A percentile compares a stretch with the other conserved stretches of the same genome.
Conservation (phyloP, 1,140 invertebrate genomes). For the Cydia fagiglandana region DNA sequence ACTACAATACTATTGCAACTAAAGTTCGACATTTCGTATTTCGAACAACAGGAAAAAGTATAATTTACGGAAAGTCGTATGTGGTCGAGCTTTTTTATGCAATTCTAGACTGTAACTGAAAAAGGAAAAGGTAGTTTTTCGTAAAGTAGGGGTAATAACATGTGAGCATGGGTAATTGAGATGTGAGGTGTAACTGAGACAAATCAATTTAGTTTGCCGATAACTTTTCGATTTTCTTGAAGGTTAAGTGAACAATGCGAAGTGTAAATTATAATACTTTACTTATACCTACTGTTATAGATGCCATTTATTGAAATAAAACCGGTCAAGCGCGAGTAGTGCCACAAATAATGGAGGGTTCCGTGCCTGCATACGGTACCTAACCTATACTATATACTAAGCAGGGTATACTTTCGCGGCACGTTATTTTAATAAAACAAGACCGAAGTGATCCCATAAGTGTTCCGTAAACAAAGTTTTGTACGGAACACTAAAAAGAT, state of each 20-base stretch:
- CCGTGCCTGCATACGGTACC: too few species aligned
- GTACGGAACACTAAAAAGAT: too few species aligned
- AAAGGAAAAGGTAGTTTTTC: not conserved
- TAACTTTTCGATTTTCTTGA: conserved; percentile 15
- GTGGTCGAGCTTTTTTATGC: not conserved
- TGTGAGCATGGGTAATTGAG: not conserved
- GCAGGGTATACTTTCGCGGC: too few species aligned
- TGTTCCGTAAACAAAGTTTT: too few species aligned
- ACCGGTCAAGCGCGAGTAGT: too few species aligned
- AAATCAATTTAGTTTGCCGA: conserved; percentile 8
- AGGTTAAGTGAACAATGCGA: not conserved
- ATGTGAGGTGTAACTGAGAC: not conserved
- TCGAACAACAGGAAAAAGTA: not conserved
- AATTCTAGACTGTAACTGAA: not conserved
- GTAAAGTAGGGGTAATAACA: not conserved
- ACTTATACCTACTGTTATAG: too few species aligned
- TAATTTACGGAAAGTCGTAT: not conserved
- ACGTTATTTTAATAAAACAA: too few species aligned
- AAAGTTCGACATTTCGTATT: not conserved
- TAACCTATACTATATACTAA: too few species aligned
- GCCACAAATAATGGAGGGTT: too few species aligned
- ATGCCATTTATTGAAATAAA: too few species aligned
- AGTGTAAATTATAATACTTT: not conserved
- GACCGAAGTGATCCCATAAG: too few species aligned
- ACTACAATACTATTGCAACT: not conserved